These are phyloP conservation scores for Panurus biarmicus DNA, from an alignment of 2,113 vertebrate species.

Conservation along the genomic window DNA sequence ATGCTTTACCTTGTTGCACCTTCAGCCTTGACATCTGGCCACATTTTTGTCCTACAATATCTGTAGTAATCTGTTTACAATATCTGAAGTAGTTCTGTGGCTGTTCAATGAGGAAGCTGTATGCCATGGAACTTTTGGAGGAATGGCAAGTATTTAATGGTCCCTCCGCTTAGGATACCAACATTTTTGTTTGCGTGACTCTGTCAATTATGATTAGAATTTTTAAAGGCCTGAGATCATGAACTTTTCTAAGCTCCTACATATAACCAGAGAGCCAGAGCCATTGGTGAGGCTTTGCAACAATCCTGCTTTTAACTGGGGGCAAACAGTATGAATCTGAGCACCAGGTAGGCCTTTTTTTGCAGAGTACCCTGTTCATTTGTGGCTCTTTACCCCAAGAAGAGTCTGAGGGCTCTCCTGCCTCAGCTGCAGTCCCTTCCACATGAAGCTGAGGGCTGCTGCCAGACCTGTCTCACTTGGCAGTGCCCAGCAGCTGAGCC, in stretches of 20 bases:
- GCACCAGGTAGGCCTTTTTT: neutral
- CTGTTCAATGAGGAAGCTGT: neutral
- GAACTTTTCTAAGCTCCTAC: neutral
- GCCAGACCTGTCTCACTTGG: neutral
- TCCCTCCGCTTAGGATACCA: neutral
- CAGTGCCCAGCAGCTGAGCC: neutral
- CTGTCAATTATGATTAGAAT: neutral
- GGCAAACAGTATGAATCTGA: neutral
- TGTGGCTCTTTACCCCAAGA: neutral
- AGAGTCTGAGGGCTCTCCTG: neutral
- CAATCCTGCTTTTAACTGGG: neutral
- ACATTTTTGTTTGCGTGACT: neutral
- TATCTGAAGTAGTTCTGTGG: neutral
- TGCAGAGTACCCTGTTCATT: neutral
- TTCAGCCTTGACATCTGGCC: neutral
- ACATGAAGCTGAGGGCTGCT: neutral
- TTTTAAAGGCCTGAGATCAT: neutral
- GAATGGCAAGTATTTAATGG: neutral
- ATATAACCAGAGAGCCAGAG: neutral
- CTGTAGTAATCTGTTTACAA: too few species aligned
- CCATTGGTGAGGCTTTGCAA: neutral
- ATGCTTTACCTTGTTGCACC: neutral
- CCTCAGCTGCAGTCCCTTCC: neutral
- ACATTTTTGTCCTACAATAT: neutral
- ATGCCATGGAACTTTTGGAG: neutral